Evolutionary conservation across 2,113 vertebrate species (phyloP), one percentile per base, ranked within the genome.

Genomic region (Nothobranchius furzeri): DNA sequence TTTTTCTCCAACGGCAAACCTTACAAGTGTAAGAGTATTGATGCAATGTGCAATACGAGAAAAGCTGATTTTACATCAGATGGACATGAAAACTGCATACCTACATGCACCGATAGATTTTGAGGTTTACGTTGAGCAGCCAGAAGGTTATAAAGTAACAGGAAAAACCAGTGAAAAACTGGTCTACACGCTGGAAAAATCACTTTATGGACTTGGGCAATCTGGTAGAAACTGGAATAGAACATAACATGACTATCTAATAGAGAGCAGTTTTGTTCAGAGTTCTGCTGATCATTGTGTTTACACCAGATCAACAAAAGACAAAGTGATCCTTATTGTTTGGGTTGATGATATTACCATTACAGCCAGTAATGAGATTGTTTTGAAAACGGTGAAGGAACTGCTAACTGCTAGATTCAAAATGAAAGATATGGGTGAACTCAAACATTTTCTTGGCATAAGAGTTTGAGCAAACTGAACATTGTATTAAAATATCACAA

Each of bases 41-140:
- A 61, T 79, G 51, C 60, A 65, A 9, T 65, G 74, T 6, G 70
- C 60, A 25, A 60, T 25, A 0, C 70, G 64, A 11, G 50, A 62
- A 2, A 7, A 54, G 4, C 1, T 60, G 2, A 12, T 59, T 7
- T 6, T 76, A 1, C 66, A 76, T 30, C 30, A 30, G 4, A 30
- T 2, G 30, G 30, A 30, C 30, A 4, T 1, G 55, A 70, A 7
- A 77, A 65, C 61, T 0, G 60, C 48, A 0, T 76, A 69, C 37
- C 7, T 76, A 4, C 60, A 64, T 20, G 60, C 60, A 10, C 60
- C 54, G 0, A 76, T 54, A 14, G 54, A 76, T 8, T 69, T 13
- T 42, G 66, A 76, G 0, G 2, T 67, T 0, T 62, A 67, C 1
- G 9, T 73, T 1, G 49, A 40, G 1, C 60, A 76, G 48, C 71